Conservation (phyloP, 2,113 vertebrate species). For the Rhombomys opimus region DNA sequence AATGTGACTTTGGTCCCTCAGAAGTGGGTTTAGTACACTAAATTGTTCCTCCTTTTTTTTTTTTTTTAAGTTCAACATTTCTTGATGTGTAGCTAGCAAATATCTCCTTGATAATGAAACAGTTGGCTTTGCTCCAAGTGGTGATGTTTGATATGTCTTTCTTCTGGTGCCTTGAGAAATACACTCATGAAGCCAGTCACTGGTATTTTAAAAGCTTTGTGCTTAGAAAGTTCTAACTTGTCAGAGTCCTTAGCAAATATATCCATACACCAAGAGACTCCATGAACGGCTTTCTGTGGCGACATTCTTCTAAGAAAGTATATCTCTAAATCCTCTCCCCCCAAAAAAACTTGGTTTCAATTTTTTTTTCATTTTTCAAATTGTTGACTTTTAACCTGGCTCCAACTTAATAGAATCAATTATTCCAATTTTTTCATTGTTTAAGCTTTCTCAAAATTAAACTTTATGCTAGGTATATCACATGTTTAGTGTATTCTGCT, state of each 20-base stretch:
- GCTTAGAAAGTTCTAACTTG: neutral
- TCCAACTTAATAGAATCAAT: neutral
- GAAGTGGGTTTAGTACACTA: neutral
- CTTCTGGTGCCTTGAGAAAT: neutral
- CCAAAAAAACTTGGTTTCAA: neutral
- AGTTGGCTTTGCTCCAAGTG: neutral
- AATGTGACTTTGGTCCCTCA: neutral
- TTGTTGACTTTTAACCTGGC: slow-evolving; percentile 14
- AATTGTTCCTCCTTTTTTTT: neutral
- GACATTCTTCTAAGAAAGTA: neutral
- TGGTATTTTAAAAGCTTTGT: neutral
- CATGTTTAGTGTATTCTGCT: neutral
- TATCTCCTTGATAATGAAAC: neutral
- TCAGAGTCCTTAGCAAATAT: neutral
- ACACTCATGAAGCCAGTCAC: neutral
- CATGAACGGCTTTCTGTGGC: neutral
- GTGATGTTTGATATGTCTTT: neutral
- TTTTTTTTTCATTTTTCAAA: neutral
- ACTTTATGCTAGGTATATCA: neutral
- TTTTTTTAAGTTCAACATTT: neutral
- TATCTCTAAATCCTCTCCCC: neutral
- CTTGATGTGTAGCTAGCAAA: neutral
- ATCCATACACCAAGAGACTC: neutral
- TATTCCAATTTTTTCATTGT: neutral
- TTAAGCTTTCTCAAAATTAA: neutral